A percentile compares a stretch with the other conserved stretches of the same genome.
phyloP scores from a whole-genome alignment of 2,113 vertebrate genomes.

The Grammomys surdaster region DNA sequence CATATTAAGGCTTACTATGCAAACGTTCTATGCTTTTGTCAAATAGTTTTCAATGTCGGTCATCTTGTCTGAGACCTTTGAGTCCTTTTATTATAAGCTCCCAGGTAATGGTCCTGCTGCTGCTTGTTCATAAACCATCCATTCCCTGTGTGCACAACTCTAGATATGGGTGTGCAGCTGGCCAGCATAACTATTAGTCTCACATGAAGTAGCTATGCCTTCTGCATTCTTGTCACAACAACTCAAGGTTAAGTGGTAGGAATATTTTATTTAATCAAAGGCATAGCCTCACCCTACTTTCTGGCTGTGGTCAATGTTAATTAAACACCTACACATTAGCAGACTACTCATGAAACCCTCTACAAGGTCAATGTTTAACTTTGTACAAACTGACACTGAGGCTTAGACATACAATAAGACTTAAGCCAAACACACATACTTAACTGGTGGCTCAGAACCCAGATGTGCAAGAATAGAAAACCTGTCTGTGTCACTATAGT shows the following conservation, averaged over 20 bases:
- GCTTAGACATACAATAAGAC: background rate
- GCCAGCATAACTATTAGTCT: background rate
- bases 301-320: background rate
- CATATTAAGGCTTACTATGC: conserved; percentile 20
- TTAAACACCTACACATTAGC: background rate
- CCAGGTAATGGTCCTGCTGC: background rate
- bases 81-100: background rate
- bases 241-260: background rate
- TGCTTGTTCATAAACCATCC: background rate
- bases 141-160: background rate
- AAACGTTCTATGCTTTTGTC: background rate
- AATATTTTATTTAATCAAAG: conserved; percentile 42
- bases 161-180: background rate
- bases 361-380: background rate
- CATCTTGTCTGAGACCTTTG: background rate
- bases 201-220: background rate
- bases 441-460: background rate
- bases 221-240: background rate
- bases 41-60: conserved; percentile 4
- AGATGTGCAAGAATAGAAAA: background rate
- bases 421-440: background rate
- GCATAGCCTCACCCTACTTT: background rate
- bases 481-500: background rate
- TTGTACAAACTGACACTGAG: conserved; percentile 1
- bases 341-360: background rate